These are phyloP conservation scores for Bubo scandiacus DNA, from an alignment of 2,113 vertebrate genomes.

Conservation along the genomic window DNA sequence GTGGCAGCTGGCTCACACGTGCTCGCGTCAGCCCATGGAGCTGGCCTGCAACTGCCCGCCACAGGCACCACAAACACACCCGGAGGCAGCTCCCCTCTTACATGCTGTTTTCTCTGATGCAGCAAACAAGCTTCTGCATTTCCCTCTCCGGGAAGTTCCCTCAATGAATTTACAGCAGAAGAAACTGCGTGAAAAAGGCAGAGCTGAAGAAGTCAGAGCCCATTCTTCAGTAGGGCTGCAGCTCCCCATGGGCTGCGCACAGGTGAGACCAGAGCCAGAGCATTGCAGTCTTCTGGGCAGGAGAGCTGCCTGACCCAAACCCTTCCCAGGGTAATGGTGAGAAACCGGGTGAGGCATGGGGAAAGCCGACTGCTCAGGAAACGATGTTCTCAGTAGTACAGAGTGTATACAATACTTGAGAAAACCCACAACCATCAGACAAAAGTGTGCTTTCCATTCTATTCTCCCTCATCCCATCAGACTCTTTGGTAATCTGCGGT, in stretches of 20 bases:
- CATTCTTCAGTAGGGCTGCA: not conserved
- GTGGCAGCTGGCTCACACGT: not conserved
- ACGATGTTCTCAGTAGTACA: rapidly evolving
- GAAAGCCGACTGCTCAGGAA: rapidly evolving
- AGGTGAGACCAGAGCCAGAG: rapidly evolving
- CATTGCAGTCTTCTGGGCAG: not conserved
- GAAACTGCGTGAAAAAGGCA: not conserved
- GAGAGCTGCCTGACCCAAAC: not conserved
- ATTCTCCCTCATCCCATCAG: not conserved
- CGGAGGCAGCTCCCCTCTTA: not conserved
- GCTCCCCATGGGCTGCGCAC: not conserved
- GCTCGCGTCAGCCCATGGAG: not conserved
- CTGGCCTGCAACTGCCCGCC: rapidly evolving
- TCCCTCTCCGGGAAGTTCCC: not conserved
- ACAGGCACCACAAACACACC: not conserved
- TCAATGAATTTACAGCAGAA: not conserved
- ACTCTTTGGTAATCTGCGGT: not conserved
- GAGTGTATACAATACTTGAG: not conserved
- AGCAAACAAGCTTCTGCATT: not conserved
- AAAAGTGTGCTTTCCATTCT: not conserved
- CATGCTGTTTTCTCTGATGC: not conserved
- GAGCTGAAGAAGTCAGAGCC: not conserved
- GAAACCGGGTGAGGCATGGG: not conserved
- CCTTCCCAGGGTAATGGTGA: not conserved
- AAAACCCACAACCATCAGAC: not conserved